Base-by-base conservation (phyloP, 2,113 vertebrate genomes). In the Amphiprion percula region DNA sequence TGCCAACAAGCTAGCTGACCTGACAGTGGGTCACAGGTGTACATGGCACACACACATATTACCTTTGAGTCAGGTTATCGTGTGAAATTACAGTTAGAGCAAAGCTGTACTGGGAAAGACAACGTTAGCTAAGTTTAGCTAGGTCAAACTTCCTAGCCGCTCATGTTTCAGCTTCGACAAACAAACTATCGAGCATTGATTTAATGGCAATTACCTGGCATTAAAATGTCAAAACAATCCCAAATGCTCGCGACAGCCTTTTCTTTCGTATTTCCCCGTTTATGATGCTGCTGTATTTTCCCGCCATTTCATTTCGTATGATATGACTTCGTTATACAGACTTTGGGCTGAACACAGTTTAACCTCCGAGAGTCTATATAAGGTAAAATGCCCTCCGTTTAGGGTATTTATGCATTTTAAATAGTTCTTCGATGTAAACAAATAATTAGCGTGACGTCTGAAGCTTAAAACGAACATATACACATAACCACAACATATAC, bases 221-320 rank as follows among this genome's bases (percentile, higher is more conserved):
- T 52, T 3, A 5, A 4, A 11, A 4, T 8, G 8, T 4, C 14
- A 44, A 61, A 7, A 14, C 10, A 12, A 19, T n/a, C 19, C 11
- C 8, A 30, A 46, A 26, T 4, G 12, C 24, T 46, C 46, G 1
- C 12, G 2, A 33, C 5, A 24, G 33, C 10, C 1, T 9, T 39
- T 28, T 47, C 2, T 10, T 11, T 52, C 0, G 7, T 6, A 4
- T 46, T 39, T 47, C 3, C 28, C 12, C 19, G 28, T 19, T 56
- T 16, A 33, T 14, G 9, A 6, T 2, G 0, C 5, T 0, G 10
- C 15, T 37, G 1, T 2, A 4, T 4, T 64, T 74, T 75, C 83
- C 83, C 88, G 83, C 88, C 80, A 12, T 72, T 68, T 8, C 2
- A 4, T 26, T 66, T 30, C 0, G 3, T 2, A 37, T 8, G 8